Evolutionary conservation across 2,888 invertebrate genomes (phyloP).

Genomic region (Limenitis camilla): DNA sequence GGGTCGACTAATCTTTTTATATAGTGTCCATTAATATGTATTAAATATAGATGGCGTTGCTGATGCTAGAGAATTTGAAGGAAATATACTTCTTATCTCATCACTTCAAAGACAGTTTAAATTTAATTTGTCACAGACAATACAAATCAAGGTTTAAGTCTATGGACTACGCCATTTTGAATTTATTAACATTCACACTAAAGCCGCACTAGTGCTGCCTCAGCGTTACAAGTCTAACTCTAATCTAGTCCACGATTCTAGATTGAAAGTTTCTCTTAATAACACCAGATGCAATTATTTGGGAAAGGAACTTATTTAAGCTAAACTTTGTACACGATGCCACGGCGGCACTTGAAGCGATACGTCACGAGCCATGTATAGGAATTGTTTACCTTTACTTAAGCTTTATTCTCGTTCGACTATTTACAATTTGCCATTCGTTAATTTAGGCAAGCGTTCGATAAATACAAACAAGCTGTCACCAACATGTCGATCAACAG

Average conservation of each 20-base stretch:
- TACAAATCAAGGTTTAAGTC: neutral
- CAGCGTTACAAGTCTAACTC: neutral
- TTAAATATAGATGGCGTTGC: no score
- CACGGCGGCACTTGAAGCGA: conserved; percentile 18
- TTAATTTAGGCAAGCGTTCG: conserved; percentile 8
- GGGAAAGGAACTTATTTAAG: conserved; percentile 11
- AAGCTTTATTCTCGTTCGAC: conserved; percentile 11
- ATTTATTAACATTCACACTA: neutral
- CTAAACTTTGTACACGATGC: conserved; percentile 23
- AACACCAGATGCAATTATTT: neutral
- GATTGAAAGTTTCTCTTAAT: neutral
- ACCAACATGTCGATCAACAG: conserved; percentile 38
- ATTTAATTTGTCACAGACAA: conserved; percentile 1
- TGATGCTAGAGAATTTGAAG: no score
- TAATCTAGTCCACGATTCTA: neutral
- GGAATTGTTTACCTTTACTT: conserved; percentile 19
- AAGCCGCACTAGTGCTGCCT: neutral
- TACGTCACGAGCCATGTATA: conserved; percentile 22
- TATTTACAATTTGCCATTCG: conserved; percentile 16
- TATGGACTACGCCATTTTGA: neutral
- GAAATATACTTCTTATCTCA: no score
- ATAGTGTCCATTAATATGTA: no score
- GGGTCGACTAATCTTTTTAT: no score
- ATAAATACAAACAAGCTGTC: conserved; percentile 14
- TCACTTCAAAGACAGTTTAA: neutral